Percentiles rank a stretch among this genome's conserved stretches.
Evolutionary conservation across 2,113 vertebrate genomes (phyloP).

Genomic region (Pomatostomus ruficeps): DNA sequence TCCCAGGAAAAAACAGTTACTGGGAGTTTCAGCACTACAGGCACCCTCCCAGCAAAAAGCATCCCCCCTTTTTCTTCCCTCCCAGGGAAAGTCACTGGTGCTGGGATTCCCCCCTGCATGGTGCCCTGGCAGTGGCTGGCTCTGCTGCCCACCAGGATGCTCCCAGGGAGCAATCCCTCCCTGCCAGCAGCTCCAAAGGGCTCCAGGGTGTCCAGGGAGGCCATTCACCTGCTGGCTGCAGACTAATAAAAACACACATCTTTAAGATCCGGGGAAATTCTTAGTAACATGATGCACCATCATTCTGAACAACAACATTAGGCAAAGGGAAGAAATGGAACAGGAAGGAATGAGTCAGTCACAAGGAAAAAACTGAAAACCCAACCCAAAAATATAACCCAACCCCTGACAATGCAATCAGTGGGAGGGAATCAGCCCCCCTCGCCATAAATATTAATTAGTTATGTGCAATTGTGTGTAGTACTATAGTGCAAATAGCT

Average conservation of each 20-base stretch:
- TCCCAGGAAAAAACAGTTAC: not conserved
- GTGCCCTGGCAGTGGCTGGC: not conserved
- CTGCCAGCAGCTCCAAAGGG: not conserved
- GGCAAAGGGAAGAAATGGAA: not conserved
- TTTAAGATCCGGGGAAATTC: not conserved
- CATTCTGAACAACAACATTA: not conserved
- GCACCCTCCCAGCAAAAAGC: not conserved
- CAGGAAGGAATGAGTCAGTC: constrained; percentile 24
- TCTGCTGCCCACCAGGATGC: not conserved
- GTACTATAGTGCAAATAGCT: constrained; percentile 62
- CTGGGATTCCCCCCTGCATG: not conserved
- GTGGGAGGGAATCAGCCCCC: not conserved
- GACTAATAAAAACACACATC: not conserved
- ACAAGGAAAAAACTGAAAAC: constrained; percentile 10
- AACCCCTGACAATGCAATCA: constrained; percentile 21
- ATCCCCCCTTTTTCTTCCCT: rapidly evolving
- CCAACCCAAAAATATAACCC: not conserved
- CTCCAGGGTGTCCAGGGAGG: not conserved
- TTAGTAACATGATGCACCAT: constrained; percentile 51
- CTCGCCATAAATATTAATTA: not conserved
- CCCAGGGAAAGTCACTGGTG: too few relatives aligned
- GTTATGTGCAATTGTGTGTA: constrained; percentile 56
- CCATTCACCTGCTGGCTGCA: not conserved
- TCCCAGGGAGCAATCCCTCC: not conserved
- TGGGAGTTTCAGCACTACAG: not conserved